These are phyloP conservation scores for Aleiodes alternator DNA, from an alignment of 2,888 invertebrate genomes.

Conservation along the genomic window DNA sequence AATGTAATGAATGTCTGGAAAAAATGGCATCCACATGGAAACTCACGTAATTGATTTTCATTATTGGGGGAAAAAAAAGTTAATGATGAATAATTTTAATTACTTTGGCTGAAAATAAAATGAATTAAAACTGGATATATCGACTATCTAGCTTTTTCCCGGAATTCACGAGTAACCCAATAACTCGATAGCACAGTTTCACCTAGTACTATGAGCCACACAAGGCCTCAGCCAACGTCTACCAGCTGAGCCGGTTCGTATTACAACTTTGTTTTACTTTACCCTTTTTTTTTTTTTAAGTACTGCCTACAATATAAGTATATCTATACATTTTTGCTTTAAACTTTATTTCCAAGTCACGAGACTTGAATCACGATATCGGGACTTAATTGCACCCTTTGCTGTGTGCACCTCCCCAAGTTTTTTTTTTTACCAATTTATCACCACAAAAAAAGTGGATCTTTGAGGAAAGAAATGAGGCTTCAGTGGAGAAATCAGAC, in stretches of 20 bases:
- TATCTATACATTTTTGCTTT: neutral
- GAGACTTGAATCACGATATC: conserved; percentile 47
- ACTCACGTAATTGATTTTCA: conserved; percentile 33
- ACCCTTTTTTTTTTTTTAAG: conserved; percentile 21
- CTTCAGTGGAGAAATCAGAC: conserved; percentile 20
- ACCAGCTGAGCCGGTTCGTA: conserved; percentile 54
- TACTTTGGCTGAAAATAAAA: conserved; percentile 5
- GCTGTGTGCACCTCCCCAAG: conserved; percentile 1
- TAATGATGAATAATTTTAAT: too few species aligned
- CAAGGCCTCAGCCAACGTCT: conserved; percentile 37
- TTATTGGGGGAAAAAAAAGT: neutral
- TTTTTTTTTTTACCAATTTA: neutral
- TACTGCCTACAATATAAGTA: neutral
- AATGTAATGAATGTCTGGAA: too few species aligned
- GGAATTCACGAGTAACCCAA: conserved; percentile 59
- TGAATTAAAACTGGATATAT: neutral
- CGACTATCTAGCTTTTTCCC: conserved; percentile 34
- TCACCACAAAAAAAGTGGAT: neutral
- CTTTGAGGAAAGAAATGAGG: neutral
- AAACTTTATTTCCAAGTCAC: conserved; percentile 29
- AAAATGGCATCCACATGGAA: neutral
- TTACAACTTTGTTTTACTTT: conserved; percentile 51
- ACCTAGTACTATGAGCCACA: conserved; percentile 56
- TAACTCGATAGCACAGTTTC: conserved; percentile 63
- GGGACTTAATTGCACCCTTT: conserved; percentile 45